These are phyloP conservation scores for Canis aureus DNA, from an alignment of 2,113 vertebrate species.

Conservation along the genomic window DNA sequence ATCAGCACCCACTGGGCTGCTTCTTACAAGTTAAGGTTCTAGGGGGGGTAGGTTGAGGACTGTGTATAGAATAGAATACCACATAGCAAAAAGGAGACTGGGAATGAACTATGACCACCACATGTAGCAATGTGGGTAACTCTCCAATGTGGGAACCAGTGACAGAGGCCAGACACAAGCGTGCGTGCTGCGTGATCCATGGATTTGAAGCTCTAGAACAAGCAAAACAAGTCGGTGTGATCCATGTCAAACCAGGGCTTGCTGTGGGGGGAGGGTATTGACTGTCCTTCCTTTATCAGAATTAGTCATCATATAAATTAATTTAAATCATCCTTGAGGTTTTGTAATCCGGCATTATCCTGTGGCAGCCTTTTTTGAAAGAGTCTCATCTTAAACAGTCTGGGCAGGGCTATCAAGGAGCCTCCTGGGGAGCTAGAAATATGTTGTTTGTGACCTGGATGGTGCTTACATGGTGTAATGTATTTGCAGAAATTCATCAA, in stretches of 20 bases:
- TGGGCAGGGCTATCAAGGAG: background rate
- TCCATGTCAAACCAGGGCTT: background rate
- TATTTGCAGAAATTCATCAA: background rate
- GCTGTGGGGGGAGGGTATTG: background rate
- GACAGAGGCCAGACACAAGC: background rate
- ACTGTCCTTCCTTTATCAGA: too few relatives aligned
- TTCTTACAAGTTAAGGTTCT: background rate
- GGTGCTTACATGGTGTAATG: background rate
- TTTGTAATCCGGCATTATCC: too few relatives aligned
- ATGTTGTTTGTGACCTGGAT: background rate
- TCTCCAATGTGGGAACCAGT: background rate
- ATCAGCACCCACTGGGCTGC: background rate
- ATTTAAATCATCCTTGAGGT: too few relatives aligned
- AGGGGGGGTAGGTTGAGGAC: too few relatives aligned
- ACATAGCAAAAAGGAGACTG: background rate
- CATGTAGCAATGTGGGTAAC: fast-evolving
- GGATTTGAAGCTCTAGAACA: background rate
- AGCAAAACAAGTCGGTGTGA: background rate
- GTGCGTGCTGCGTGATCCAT: fast-evolving
- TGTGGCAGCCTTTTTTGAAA: too few relatives aligned
- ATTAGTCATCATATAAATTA: too few relatives aligned
- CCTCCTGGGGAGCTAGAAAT: background rate
- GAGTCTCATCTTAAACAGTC: too few relatives aligned
- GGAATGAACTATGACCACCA: background rate
- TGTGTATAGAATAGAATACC: background rate